phyloP scores from a whole-genome alignment of 2,113 vertebrate species.

The Sinocyclocheilus rhinocerous region DNA sequence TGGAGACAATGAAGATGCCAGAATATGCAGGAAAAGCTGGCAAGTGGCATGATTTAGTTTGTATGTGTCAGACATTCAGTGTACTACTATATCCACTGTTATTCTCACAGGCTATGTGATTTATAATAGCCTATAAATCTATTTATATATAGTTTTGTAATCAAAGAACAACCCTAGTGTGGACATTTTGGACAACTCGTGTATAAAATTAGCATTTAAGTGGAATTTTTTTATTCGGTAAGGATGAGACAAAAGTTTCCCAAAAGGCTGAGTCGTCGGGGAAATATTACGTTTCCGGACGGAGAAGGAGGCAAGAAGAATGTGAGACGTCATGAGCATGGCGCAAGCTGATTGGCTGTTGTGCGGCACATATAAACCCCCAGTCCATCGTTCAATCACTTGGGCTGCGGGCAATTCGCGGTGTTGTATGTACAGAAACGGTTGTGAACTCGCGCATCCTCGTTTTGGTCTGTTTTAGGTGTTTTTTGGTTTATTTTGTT shows the following conservation, averaged over 20 bases:
- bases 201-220: background rate
- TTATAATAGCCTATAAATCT: background rate
- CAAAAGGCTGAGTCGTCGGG: slow-evolving; percentile 19
- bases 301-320: background rate
- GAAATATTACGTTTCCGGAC: background rate
- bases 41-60: background rate
- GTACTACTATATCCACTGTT: background rate
- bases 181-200: background rate
- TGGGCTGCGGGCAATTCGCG: slow-evolving; percentile 66
- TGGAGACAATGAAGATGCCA: background rate
- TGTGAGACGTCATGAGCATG: slow-evolving; percentile 28
- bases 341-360: slow-evolving; percentile 71
- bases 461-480: slow-evolving; percentile 13
- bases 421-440: background rate
- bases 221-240: background rate
- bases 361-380: slow-evolving; percentile 68
- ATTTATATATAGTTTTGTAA: background rate
- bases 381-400: slow-evolving; percentile 72
- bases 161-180: background rate
- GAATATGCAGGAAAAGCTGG: background rate
- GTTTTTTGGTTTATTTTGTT: slow-evolving; percentile 12
- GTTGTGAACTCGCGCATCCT: background rate
- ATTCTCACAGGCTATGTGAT: background rate
- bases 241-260: slow-evolving; percentile 36
- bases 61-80: background rate